Evolutionary conservation across 2,797 vertebrate genomes (phyloP), one percentile per base, ranked within the genome.

Genomic region (Emydoidea blandingii): DNA sequence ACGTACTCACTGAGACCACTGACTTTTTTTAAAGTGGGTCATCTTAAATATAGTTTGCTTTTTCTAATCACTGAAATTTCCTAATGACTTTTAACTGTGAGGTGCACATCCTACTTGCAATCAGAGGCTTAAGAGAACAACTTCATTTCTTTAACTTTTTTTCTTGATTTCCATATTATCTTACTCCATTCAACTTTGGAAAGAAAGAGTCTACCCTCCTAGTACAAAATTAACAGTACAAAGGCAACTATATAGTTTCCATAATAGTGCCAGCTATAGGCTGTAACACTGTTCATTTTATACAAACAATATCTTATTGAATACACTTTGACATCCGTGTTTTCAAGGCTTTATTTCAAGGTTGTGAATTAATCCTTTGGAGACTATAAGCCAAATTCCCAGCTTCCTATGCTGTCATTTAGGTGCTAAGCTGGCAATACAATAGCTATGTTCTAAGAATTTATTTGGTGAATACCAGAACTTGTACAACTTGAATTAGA

Each of bases 61-160:
- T 92, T 81, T 92, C 74, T 83, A 91, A 50, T 95, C 81, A 6
- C 56, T 79, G 76, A 91, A 93, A 87, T 68, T 68, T 31, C 90
- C n/a, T 86, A 72, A 72, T 85, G 57, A 90, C 54, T 92, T 27
- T 57, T 76, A 44, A 86, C 31, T 57, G 79, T 68, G 31, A 23
- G 49, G 81, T 21, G 29, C 85, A 57, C n/a, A 68, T 16, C 25
- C 3, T 21, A 65, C 72, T 50, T 50, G 16, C 37, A 85, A 53
- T 59, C 52, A 89, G 29, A 88, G 81, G 82, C 21, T 8, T 19
- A 85, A 15, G 57, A 25, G 92, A 89, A 50, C 57, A 41, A 2
- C 57, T 85, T 74, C 88, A 16, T 6, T 83, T 90, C 76, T 81
- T 52, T 54, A 87, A 44, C 65, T 92, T 59, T 47, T 2, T 2